Evolutionary conservation across 1,140 invertebrate species (phyloP).

Genomic region (Eueides isabella): DNA sequence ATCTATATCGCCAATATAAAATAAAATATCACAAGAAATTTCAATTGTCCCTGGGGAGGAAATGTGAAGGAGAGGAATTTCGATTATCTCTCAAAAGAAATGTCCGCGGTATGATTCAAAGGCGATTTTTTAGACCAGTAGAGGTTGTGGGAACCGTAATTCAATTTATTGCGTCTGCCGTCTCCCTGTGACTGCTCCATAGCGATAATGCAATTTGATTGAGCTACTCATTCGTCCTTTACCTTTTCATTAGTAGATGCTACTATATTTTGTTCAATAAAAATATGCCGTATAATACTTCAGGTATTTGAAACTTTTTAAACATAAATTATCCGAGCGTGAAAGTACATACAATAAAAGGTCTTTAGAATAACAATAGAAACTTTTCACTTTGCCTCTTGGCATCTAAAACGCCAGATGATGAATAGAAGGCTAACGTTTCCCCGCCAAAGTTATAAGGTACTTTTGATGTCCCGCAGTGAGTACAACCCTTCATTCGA

Average conservation of each 20-base stretch:
- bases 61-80: slow-evolving; percentile 45
- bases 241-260: slow-evolving; percentile 66
- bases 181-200: slow-evolving; percentile 57
- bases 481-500: slow-evolving; percentile 29
- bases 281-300: slow-evolving; percentile 42
- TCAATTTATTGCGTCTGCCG: slow-evolving; percentile 72
- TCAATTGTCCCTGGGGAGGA: slow-evolving; percentile 9
- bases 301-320: slow-evolving; percentile 34
- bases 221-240: slow-evolving; percentile 76
- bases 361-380: slow-evolving; percentile 53
- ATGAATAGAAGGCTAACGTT: slow-evolving; percentile 52
- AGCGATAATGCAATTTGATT: slow-evolving; percentile 76
- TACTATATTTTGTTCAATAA: slow-evolving; percentile 62
- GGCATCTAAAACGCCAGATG: slow-evolving; percentile 56
- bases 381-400: slow-evolving; percentile 63
- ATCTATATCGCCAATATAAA: background rate
- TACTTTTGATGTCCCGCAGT: slow-evolving; percentile 37
- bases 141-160: slow-evolving; percentile 66
- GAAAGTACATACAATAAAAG: slow-evolving; percentile 54
- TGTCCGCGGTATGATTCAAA: slow-evolving; percentile 60
- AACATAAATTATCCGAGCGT: slow-evolving; percentile 46
- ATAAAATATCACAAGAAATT: slow-evolving; percentile 14
- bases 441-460: slow-evolving; percentile 38
- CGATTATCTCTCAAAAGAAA: slow-evolving; percentile 55
- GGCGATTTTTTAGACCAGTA: slow-evolving; percentile 66